Conservation (phyloP, 2,888 invertebrate genomes). For the Diploptera punctata region DNA sequence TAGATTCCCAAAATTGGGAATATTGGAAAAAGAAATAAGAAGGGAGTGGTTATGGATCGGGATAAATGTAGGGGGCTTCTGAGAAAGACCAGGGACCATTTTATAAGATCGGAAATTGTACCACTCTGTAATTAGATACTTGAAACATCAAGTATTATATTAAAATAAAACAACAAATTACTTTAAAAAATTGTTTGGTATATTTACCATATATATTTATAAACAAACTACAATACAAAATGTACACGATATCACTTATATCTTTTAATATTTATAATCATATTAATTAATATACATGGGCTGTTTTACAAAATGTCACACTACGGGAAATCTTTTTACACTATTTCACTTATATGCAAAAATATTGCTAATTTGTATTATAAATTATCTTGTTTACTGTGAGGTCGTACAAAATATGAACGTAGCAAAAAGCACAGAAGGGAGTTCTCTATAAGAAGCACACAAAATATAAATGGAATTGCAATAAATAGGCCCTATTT, state of each 20-base stretch:
- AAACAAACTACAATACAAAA: conserved; percentile 80
- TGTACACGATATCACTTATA: conserved; percentile 72
- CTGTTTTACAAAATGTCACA: conserved; percentile 47
- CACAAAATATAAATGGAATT: conserved; percentile 14
- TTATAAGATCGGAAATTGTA: too few species aligned
- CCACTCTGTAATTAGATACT: too few species aligned
- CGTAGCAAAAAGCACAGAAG: conserved; percentile 43
- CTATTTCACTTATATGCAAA: conserved; percentile 53
- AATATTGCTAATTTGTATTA: conserved; percentile 55
- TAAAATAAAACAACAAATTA: too few species aligned
- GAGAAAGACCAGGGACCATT: too few species aligned
- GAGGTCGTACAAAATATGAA: conserved; percentile 43
- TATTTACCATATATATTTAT: conserved; percentile 67
- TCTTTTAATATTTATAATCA: conserved; percentile 63
- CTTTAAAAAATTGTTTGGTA: conserved; percentile 46
- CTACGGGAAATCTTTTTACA: conserved; percentile 40
- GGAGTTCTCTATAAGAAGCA: conserved; percentile 35
- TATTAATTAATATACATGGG: conserved; percentile 60
- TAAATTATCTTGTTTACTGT: conserved; percentile 42
- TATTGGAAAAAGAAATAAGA: too few species aligned
- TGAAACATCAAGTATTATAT: too few species aligned
- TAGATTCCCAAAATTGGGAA: too few species aligned
- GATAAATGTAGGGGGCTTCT: too few species aligned
- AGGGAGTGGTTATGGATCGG: too few species aligned
- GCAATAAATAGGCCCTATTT: conserved; percentile 36